These are phyloP conservation scores for Oenanthe melanoleuca DNA, from an alignment of 2,113 vertebrate species.

Conservation along the genomic window DNA sequence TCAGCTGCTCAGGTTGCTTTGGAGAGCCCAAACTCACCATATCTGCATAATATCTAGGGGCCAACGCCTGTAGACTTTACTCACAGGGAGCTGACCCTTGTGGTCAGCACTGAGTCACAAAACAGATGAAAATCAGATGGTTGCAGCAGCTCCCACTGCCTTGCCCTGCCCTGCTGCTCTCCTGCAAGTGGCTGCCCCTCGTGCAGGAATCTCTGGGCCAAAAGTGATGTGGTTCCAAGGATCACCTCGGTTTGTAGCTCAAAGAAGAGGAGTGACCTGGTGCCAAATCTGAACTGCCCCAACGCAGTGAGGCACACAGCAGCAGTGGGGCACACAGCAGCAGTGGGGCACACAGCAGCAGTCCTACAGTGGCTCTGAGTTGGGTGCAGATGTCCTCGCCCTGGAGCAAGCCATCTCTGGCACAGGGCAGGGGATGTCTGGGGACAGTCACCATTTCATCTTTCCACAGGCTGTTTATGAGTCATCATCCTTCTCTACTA, in stretches of 20 bases:
- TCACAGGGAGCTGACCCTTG: constrained; percentile 1
- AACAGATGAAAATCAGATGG: background rate
- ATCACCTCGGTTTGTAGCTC: background rate
- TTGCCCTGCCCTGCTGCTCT: background rate
- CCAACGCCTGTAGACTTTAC: background rate
- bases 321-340: accelerated
- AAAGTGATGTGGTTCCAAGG: background rate
- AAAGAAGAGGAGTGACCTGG: background rate
- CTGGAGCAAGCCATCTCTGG: background rate
- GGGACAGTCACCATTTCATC: background rate
- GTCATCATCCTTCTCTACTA: background rate
- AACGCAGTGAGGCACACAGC: too few species aligned
- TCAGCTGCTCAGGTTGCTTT: background rate
- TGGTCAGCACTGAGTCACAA: background rate
- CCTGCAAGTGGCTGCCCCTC: background rate
- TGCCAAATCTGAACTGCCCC: background rate
- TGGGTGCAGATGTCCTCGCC: accelerated
- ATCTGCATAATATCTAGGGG: background rate
- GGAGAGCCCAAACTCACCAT: background rate
- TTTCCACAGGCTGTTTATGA: background rate
- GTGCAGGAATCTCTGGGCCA: background rate
- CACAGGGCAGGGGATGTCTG: background rate
- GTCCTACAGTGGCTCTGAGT: background rate
- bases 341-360: accelerated
- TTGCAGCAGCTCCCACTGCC: background rate